Percentiles rank a stretch among this genome's conserved stretches.
Conservation (phyloP, 2,888 invertebrate genomes). For the Lochmaea crataegi region DNA sequence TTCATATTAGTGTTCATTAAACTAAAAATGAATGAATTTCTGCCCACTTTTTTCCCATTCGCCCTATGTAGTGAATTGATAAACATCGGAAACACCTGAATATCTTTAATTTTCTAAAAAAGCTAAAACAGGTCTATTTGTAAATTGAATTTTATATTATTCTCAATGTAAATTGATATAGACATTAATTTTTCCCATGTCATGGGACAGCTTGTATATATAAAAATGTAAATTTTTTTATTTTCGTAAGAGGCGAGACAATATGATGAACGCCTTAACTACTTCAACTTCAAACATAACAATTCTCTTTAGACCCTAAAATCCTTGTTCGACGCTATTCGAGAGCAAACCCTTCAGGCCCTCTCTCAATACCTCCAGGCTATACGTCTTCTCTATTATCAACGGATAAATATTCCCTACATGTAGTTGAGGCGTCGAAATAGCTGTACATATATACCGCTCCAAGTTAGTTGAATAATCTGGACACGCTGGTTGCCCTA, state of each 20-base stretch:
- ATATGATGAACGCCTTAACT: background rate
- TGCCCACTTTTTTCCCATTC: too few relatives aligned
- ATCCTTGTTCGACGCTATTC: conserved; percentile 3
- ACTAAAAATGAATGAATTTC: too few relatives aligned
- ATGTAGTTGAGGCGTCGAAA: background rate
- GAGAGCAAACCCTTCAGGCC: conserved; percentile 8
- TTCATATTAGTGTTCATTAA: too few relatives aligned
- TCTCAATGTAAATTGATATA: too few relatives aligned
- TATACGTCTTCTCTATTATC: conserved; percentile 4
- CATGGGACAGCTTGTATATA: too few relatives aligned
- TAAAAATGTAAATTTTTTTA: background rate
- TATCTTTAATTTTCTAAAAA: too few relatives aligned
- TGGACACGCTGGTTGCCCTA: background rate
- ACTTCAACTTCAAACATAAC: conserved; percentile 5
- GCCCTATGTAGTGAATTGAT: too few relatives aligned
- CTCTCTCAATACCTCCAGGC: background rate
- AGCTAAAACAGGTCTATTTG: too few relatives aligned
- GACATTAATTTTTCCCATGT: too few relatives aligned
- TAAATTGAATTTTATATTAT: too few relatives aligned
- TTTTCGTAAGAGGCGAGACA: background rate
- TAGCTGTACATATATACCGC: background rate
- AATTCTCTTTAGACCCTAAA: background rate
- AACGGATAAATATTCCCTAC: background rate
- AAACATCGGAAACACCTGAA: too few relatives aligned
- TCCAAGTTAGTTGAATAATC: background rate